Evolutionary conservation across 2,797 vertebrate species (phyloP).

Genomic region (Epinephelus coioides): DNA sequence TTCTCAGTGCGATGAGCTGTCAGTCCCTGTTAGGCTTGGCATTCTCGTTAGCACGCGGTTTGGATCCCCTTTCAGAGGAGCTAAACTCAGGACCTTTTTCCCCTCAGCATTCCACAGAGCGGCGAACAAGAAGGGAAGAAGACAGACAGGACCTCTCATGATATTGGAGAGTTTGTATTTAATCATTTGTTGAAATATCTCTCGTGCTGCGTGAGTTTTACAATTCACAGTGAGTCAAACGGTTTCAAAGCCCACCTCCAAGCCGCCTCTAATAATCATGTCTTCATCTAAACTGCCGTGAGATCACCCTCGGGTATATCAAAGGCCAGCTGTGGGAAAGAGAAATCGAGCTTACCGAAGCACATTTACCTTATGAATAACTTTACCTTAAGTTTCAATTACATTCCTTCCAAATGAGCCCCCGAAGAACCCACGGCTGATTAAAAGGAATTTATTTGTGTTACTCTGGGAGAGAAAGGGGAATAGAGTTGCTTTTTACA

Average conservation of each 20-base stretch:
- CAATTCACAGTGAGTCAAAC: conserved; percentile 26
- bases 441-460: conserved; percentile 83
- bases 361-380: conserved; percentile 74
- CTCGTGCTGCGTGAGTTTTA: conserved; percentile 43
- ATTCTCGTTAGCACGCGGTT: conserved; percentile 82
- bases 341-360: conserved; percentile 62
- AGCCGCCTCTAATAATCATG: conserved; percentile 43
- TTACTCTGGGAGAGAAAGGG: conserved; percentile 68
- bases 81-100: conserved; percentile 77
- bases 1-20: conserved; percentile 76
- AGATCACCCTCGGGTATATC: conserved; percentile 51
- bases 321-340: conserved; percentile 50
- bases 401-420: conserved; percentile 81
- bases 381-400: conserved; percentile 78
- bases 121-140: conserved; percentile 55
- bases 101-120: conserved; percentile 71
- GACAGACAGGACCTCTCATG: conserved; percentile 66
- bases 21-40: conserved; percentile 85
- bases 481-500: conserved; percentile 62
- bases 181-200: conserved; percentile 69
- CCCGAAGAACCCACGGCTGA: conserved; percentile 69
- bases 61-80: conserved; percentile 83
- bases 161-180: conserved; percentile 58
- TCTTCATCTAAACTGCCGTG: conserved; percentile 54
- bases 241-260: conserved; percentile 40